Percentiles rank a stretch among this genome's conserved stretches.
phyloP scores from a whole-genome alignment of 2,888 invertebrate genomes.

The Volucella zonaria region DNA sequence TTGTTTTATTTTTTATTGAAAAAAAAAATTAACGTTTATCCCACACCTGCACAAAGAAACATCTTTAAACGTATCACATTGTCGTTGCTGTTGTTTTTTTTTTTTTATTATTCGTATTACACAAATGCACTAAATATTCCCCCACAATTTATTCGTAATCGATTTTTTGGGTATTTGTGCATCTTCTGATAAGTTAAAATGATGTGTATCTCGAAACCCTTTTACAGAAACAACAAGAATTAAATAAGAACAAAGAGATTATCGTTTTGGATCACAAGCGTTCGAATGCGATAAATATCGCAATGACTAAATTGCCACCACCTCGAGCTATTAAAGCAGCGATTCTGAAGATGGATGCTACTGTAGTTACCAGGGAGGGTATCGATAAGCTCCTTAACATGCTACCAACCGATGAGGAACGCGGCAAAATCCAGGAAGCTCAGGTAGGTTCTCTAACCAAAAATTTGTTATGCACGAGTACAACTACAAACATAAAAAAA shows the following conservation, averaged over 20 bases:
- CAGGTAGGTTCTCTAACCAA: conserved; percentile 84
- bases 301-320: conserved; percentile 98
- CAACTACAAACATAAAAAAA: neutral
- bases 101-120: conserved; percentile 11
- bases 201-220: neutral
- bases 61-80: conserved; percentile 23
- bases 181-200: neutral
- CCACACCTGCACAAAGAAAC: conserved; percentile 50
- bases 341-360: conserved; percentile 99
- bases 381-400: conserved; percentile 98
- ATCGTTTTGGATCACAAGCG: conserved; percentile 98
- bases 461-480: neutral
- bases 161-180: neutral
- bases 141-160: conserved; percentile 30
- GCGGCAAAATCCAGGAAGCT: conserved; percentile 97
- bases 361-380: conserved; percentile 98
- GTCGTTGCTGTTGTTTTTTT: conserved; percentile 38
- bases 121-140: conserved; percentile 55
- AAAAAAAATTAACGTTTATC: conserved; percentile 13
- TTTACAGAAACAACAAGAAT: conserved; percentile 90
- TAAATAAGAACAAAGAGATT: conserved; percentile 94
- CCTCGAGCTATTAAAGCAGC: conserved; percentile 99
- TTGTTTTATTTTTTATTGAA: conserved; percentile 4
- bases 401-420: conserved; percentile 98
- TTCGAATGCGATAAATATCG: conserved; percentile 99